These are phyloP conservation scores for Otolemur crassicaudatus DNA, from an alignment of 2,797 vertebrate species.

Conservation along the genomic window DNA sequence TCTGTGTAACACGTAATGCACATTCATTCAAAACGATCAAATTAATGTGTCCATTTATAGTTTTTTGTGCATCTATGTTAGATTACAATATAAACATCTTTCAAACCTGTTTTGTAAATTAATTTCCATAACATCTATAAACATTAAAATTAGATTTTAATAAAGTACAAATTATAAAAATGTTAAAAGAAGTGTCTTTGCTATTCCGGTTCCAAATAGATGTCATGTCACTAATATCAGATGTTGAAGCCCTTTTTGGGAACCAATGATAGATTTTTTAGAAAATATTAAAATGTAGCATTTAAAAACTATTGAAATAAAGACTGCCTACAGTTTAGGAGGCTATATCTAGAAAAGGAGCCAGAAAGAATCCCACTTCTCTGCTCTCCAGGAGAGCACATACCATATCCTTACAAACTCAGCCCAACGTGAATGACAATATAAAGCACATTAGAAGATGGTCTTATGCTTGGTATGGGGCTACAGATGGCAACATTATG, in stretches of 20 bases:
- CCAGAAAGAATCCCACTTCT: background rate
- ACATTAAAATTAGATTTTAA: constrained; percentile 36
- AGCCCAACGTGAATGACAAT: background rate
- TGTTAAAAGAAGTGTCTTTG: background rate
- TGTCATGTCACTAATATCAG: background rate
- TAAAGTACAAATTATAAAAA: constrained; percentile 11
- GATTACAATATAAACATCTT: background rate
- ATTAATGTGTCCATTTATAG: constrained; percentile 21
- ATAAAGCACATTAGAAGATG: background rate
- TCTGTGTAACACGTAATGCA: constrained; percentile 17
- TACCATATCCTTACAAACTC: background rate
- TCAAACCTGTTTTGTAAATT: background rate
- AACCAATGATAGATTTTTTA: background rate
- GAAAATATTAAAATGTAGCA: constrained; percentile 12
- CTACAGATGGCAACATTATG: background rate
- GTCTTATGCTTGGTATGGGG: background rate
- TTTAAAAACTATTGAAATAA: background rate
- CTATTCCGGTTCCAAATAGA: background rate
- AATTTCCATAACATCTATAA: background rate
- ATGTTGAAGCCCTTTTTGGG: background rate
- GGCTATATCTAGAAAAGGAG: background rate
- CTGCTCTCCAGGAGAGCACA: background rate
- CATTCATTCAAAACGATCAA: constrained; percentile 51
- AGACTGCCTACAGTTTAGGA: background rate
- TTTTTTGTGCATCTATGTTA: constrained; percentile 22